Conservation (phyloP, 2,888 invertebrate species). For the Xanthorhoe designata region DNA sequence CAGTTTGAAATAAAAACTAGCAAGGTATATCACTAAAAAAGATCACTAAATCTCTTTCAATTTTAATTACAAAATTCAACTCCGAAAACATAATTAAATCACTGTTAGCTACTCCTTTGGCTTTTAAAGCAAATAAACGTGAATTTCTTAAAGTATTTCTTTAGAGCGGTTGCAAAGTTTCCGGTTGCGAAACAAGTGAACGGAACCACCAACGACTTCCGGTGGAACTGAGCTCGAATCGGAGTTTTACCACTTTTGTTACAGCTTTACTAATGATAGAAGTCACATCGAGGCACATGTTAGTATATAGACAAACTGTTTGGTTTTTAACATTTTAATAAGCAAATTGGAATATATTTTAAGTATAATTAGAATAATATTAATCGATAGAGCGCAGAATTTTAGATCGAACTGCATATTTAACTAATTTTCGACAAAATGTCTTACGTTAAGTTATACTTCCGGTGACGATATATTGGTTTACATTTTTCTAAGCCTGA, state of each 20-base stretch:
- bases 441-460: too few species aligned
- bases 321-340: too few species aligned
- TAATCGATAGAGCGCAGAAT: too few species aligned
- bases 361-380: too few species aligned
- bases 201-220: constrained; percentile 77
- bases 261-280: constrained; percentile 28
- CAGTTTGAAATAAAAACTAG: too few species aligned
- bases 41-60: neutral
- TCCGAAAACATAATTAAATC: neutral
- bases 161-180: constrained; percentile 62
- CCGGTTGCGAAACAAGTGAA: constrained; percentile 57
- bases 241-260: constrained; percentile 45
- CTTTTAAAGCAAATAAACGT: constrained; percentile 23
- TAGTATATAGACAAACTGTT: neutral
- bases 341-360: too few species aligned
- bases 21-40: neutral
- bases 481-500: too few species aligned
- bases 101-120: constrained; percentile 11
- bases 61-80: neutral
- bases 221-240: constrained; percentile 53
- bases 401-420: too few species aligned
- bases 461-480: too few species aligned
- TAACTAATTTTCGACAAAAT: too few species aligned
- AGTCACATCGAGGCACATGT: neutral
- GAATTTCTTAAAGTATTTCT: constrained; percentile 66